Evolutionary conservation across 2,888 invertebrate genomes (phyloP), one percentile per base, ranked within the genome.

Genomic region (Nomada goodeniana): DNA sequence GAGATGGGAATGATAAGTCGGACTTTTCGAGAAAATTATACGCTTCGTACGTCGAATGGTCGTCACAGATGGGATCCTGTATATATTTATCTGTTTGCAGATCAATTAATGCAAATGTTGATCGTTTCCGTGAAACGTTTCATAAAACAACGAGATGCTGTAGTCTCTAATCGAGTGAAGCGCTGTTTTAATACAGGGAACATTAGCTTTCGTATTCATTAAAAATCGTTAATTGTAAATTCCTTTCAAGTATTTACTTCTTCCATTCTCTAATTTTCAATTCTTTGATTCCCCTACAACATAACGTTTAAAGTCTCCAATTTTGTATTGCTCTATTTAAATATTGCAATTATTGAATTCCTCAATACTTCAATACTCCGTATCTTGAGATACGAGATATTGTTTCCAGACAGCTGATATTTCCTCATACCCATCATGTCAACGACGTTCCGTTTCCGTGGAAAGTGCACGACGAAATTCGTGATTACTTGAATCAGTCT

Each of bases 81-180:
- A 20, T 50, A 50, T 63, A 67, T 53, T 72, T 65, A 64, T 69
- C 53, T 72, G 42, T 52, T 80, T 76, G 59, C 73, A 55, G 78
- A 78, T 78, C 74, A 29, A 50, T 61, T 53, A 47, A 75, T n/a
- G 50, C 20, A 61, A 59, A 80, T 29, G 50, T 64, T 42, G 67
- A 50, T 13, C 44, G 69, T 72, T 76, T 83, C 72, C 72, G 65
- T 36, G 75, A 70, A 76, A 83, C 79, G 65, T 64, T 64, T 50
- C 23, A 44, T 26, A 5, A 29, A 36, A 36, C 20, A 20, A 23
- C 7, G 15, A n/a, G n/a, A 20, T 0, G 0, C 15, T 13, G n/a
- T 15, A 26, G 73, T 18, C 60, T 81, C 42, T 74, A 60, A 81
- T 80, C 69, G 36, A 36, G 13, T 50, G 60, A 20, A 44, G 64